A percentile compares a stretch with the other conserved stretches of the same genome.
Conservation (phyloP, 2,888 invertebrate species). For the Sarcophaga rosellei region DNA sequence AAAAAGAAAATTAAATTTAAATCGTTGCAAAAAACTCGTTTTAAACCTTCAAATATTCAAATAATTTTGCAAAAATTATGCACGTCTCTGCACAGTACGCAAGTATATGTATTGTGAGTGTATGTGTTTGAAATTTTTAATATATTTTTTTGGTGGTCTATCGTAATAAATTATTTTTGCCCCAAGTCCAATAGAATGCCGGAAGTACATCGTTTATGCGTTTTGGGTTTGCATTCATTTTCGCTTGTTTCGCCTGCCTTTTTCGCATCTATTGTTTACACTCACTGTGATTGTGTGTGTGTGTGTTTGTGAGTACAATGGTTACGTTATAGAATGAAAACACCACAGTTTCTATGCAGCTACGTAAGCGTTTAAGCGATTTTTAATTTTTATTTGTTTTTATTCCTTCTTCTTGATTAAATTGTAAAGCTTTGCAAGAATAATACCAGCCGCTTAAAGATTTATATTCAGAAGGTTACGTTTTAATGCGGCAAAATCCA, state of each 20-base stretch:
- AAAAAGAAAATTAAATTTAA: neutral
- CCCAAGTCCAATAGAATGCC: constrained; percentile 65
- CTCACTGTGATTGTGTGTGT: constrained; percentile 44
- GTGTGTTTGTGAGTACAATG: neutral
- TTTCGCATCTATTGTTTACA: constrained; percentile 47
- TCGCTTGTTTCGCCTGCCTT: constrained; percentile 12
- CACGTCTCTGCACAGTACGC: constrained; percentile 57
- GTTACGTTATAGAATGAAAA: neutral
- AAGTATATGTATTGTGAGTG: too few relatives aligned
- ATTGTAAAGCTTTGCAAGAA: neutral
- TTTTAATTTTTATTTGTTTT: neutral
- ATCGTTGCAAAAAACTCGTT: constrained; percentile 52
- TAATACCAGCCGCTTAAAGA: too few relatives aligned
- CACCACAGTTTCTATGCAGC: neutral
- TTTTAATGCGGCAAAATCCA: constrained; percentile 2
- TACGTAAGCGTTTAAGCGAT: neutral
- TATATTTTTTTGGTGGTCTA: constrained; percentile 50
- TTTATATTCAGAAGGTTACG: too few relatives aligned
- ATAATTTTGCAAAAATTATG: constrained; percentile 78
- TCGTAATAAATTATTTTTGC: constrained; percentile 68
- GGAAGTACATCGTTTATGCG: constrained; percentile 65
- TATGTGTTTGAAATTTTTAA: neutral
- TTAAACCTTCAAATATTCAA: constrained; percentile 76
- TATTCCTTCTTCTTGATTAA: neutral
- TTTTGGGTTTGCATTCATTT: constrained; percentile 61